phyloP scores from a whole-genome alignment of 2,113 vertebrate genomes.

The Sula dactylatra region DNA sequence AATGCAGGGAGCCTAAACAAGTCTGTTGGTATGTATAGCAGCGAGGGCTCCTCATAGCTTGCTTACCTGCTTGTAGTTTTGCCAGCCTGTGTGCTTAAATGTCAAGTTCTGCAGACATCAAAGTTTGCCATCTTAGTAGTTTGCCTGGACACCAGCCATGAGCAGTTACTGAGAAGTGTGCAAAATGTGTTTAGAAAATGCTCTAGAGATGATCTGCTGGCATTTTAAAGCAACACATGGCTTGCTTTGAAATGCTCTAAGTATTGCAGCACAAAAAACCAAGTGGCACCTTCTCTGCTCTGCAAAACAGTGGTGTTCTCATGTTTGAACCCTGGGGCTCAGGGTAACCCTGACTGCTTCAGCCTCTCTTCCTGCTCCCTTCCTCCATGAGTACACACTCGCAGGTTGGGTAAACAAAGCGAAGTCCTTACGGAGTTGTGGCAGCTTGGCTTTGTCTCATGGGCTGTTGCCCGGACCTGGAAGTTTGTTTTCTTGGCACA shows the following conservation, averaged over 20 bases:
- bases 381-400: not conserved
- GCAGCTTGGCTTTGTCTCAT: not conserved
- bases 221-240: not conserved
- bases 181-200: not conserved
- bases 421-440: not conserved
- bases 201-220: not conserved
- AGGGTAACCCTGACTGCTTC: not conserved
- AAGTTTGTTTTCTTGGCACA: not conserved
- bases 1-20: not conserved
- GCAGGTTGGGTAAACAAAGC: not conserved
- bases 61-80: not conserved
- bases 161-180: not conserved
- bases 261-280: not conserved
- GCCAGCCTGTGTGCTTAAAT: not conserved
- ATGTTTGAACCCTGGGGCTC: not conserved
- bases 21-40: not conserved
- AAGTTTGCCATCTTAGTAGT: not conserved
- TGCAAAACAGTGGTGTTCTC: not conserved
- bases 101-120: not conserved
- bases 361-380: not conserved
- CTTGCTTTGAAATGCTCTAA: not conserved
- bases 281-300: not conserved
- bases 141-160: not conserved
- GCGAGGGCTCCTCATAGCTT: not conserved
- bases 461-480: not conserved